Conservation (phyloP, 2,797 vertebrate species). For the Scarus forsteni region DNA sequence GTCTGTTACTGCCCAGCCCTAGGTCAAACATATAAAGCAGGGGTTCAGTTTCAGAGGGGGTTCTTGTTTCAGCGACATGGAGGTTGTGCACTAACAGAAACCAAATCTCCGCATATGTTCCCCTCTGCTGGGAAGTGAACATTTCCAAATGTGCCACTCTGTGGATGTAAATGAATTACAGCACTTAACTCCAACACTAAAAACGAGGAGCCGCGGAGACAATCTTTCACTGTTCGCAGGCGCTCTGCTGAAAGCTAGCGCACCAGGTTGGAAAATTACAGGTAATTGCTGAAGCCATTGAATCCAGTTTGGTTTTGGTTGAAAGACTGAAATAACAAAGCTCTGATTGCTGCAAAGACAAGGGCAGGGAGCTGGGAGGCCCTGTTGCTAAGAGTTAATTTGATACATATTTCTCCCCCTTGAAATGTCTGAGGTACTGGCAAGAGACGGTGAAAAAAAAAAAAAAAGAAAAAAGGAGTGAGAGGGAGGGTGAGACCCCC, state of each 20-base stretch:
- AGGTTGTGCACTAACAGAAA: conserved; percentile 65
- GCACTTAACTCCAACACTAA: conserved; percentile 64
- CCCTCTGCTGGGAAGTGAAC: conserved; percentile 71
- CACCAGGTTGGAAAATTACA: conserved; percentile 84
- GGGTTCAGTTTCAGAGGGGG: conserved; percentile 60
- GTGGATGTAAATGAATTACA: conserved; percentile 76
- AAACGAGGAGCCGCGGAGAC: conserved; percentile 65
- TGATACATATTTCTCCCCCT: conserved; percentile 83
- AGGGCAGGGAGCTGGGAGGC: conserved; percentile 75
- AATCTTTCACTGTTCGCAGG: conserved; percentile 77
- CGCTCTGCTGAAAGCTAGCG: conserved; percentile 66
- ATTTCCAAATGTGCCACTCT: conserved; percentile 78
- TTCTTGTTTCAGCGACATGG: conserved; percentile 69
- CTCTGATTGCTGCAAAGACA: conserved; percentile 83
- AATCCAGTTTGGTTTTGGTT: conserved; percentile 85
- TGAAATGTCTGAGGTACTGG: conserved; percentile 82
- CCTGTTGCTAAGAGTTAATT: conserved; percentile 83
- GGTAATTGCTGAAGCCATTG: conserved; percentile 82
- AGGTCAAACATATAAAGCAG: conserved; percentile 65
- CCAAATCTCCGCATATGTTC: conserved; percentile 67
- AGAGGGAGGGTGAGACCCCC: conserved; percentile 77
- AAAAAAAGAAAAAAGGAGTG: conserved; percentile 34
- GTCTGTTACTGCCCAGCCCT: too few relatives aligned
- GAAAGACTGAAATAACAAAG: conserved; percentile 84
- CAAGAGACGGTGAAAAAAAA: conserved; percentile 69